Percentiles rank a stretch among this genome's conserved stretches.
These are phyloP conservation scores for Whitmania pigra DNA, from an alignment of 1,140 invertebrate genomes.

Conservation along the genomic window DNA sequence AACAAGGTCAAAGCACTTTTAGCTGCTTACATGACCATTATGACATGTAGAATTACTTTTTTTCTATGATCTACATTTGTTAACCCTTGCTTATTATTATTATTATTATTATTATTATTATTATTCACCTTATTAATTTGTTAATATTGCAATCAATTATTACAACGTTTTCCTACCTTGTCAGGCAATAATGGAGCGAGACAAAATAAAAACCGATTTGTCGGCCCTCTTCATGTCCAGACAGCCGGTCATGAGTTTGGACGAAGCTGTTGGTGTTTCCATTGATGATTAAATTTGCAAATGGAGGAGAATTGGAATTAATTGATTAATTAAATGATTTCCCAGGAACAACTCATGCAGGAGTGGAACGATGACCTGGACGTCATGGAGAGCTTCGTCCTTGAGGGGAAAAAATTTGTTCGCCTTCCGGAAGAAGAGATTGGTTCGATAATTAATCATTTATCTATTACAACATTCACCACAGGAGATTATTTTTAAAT, in stretches of 20 bases:
- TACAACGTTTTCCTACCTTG: constrained; percentile 2
- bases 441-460: constrained; percentile 46
- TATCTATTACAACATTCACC: too few species aligned
- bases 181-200: constrained; percentile 44
- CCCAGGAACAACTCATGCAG: constrained; percentile 61
- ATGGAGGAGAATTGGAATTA: neutral
- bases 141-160: too few species aligned
- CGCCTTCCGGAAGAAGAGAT: constrained; percentile 84
- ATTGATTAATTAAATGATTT: neutral
- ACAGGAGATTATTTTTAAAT: too few species aligned
- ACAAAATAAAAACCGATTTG: constrained; percentile 65
- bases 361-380: constrained; percentile 45
- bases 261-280: constrained; percentile 57
- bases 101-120: too few species aligned
- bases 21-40: too few species aligned
- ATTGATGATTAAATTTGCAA: neutral
- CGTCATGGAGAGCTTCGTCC: constrained; percentile 88
- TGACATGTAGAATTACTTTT: too few species aligned
- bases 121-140: too few species aligned
- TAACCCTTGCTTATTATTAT: too few species aligned
- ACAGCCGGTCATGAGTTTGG: constrained; percentile 68
- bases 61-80: neutral
- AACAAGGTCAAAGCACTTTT: too few species aligned
- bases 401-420: constrained; percentile 93
- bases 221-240: constrained; percentile 87